These are phyloP conservation scores for Nasua narica DNA, from an alignment of 2,797 vertebrate species.

Conservation along the genomic window DNA sequence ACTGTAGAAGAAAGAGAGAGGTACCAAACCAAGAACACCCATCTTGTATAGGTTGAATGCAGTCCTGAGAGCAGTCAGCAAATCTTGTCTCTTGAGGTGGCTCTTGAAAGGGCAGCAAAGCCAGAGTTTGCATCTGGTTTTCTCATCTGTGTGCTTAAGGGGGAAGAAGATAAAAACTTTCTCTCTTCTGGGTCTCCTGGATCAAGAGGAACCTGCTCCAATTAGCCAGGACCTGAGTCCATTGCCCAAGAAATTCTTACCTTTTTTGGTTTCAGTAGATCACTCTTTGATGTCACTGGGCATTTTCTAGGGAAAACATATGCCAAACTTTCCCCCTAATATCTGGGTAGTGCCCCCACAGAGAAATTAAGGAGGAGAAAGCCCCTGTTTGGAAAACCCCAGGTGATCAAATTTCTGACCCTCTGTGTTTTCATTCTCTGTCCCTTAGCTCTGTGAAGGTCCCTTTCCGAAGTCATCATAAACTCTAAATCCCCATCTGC, in stretches of 20 bases:
- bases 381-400: slow-evolving; percentile 33
- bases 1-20: neutral
- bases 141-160: neutral
- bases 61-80: neutral
- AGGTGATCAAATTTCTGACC: neutral
- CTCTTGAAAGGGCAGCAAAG: neutral
- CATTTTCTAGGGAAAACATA: slow-evolving; percentile 46
- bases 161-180: neutral
- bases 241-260: neutral
- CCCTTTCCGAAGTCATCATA: neutral
- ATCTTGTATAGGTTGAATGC: neutral
- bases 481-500: neutral
- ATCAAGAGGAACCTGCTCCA: neutral
- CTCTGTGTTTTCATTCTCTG: neutral
- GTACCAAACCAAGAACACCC: neutral
- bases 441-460: neutral
- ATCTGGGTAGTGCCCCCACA: neutral
- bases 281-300: slow-evolving; percentile 20
- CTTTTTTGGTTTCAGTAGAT: neutral
- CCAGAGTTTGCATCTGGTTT: neutral
- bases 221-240: neutral
- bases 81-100: neutral
- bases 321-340: neutral
- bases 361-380: neutral
- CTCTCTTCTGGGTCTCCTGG: neutral